These are phyloP conservation scores for Heliconius ethilla DNA, from an alignment of 2,888 invertebrate genomes.

Conservation along the genomic window DNA sequence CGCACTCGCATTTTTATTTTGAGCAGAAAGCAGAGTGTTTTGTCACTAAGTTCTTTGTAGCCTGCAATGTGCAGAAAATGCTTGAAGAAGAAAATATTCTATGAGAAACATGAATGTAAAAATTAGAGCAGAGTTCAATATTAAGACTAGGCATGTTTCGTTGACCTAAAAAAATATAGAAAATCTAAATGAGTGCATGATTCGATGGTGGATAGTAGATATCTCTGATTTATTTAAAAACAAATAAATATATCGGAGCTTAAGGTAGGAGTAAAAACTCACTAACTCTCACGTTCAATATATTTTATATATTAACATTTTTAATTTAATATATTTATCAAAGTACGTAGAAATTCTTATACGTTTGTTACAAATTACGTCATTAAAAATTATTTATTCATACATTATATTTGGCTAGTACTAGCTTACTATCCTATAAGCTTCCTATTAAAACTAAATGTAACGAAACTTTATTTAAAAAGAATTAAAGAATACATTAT, in stretches of 20 bases:
- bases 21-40: neutral
- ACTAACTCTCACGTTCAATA: no score
- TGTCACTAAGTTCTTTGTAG: neutral
- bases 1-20: neutral
- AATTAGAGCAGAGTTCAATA: neutral
- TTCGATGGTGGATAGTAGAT: neutral
- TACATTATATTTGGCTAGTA: no score
- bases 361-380: no score
- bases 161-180: neutral
- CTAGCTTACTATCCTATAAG: neutral
- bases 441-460: neutral
- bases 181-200: constrained; percentile 5
- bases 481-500: neutral
- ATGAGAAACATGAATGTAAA: neutral
- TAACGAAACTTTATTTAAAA: neutral
- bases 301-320: no score
- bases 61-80: neutral
- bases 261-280: no score
- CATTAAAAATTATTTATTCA: no score
- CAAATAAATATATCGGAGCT: no score
- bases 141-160: neutral
- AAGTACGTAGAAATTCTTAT: no score
- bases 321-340: no score
- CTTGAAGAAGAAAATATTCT: neutral
- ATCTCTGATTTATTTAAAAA: no score